These are phyloP conservation scores for Diplodus sargus DNA, from an alignment of 2,797 vertebrate species.

Conservation along the genomic window DNA sequence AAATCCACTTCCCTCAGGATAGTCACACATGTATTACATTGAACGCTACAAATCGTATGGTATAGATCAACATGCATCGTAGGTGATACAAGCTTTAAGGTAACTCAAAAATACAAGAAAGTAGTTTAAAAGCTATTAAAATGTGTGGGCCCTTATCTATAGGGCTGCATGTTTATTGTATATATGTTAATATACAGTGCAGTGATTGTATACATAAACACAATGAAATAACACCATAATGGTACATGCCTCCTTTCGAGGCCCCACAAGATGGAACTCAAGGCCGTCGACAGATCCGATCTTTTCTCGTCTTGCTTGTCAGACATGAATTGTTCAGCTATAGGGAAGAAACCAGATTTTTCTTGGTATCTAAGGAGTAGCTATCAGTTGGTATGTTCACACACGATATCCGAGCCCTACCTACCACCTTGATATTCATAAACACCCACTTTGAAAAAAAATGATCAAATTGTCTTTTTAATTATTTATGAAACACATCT, in stretches of 20 bases:
- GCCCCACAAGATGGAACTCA: slow-evolving; percentile 36
- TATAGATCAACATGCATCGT: neutral
- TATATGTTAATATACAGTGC: neutral
- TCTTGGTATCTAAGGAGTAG: slow-evolving; percentile 46
- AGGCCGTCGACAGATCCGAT: slow-evolving; percentile 51
- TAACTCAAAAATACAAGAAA: neutral
- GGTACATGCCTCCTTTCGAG: slow-evolving; percentile 12
- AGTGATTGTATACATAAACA: slow-evolving; percentile 11
- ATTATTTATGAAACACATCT: slow-evolving; percentile 67
- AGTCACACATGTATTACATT: neutral
- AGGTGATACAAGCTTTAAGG: neutral
- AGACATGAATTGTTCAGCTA: slow-evolving; percentile 48
- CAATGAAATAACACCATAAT: slow-evolving; percentile 35
- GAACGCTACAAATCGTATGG: neutral
- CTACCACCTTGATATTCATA: slow-evolving; percentile 63
- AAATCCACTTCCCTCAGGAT: neutral
- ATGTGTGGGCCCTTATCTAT: neutral
- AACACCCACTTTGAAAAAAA: slow-evolving; percentile 57
- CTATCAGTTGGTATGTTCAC: slow-evolving; percentile 42
- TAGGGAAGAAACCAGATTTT: slow-evolving; percentile 30
- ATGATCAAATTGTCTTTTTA: slow-evolving; percentile 59
- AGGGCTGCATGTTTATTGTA: neutral
- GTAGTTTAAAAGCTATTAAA: neutral
- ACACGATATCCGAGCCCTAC: slow-evolving; percentile 41
- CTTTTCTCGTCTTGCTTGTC: slow-evolving; percentile 36